These are phyloP conservation scores for Apis cerana DNA, from an alignment of 1,140 invertebrate genomes.

Conservation along the genomic window DNA sequence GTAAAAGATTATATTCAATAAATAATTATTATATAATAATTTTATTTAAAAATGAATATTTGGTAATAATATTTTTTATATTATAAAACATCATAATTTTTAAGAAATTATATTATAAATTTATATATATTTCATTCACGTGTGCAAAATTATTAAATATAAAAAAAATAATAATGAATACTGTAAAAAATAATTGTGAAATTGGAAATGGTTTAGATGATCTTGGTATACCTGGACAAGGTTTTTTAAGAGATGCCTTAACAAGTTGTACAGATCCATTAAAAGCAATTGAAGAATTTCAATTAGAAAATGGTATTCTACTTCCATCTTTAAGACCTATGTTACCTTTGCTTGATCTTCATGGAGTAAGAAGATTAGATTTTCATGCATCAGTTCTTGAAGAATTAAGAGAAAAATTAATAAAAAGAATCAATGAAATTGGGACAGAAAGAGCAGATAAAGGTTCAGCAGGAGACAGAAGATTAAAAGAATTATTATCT, in stretches of 20 bases:
- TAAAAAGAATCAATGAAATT: conserved; percentile 93
- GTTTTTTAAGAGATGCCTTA: conserved; percentile 93
- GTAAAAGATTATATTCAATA: background rate
- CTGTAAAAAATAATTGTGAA: conserved; percentile 70
- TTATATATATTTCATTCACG: conserved; percentile 7
- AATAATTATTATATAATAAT: no score
- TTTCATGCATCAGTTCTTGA: conserved; percentile 98
- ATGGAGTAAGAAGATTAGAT: conserved; percentile 94
- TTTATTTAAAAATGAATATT: background rate
- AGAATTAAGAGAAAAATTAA: conserved; percentile 94
- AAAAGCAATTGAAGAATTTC: conserved; percentile 98
- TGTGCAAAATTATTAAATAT: background rate
- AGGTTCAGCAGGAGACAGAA: conserved; percentile 84
- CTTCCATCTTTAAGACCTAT: conserved; percentile 96
- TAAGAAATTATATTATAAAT: background rate
- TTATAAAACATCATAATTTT: background rate
- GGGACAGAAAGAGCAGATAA: conserved; percentile 85
- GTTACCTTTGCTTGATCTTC: conserved; percentile 95
- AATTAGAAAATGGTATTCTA: conserved; percentile 96
- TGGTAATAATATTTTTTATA: background rate
- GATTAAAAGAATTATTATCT: conserved; percentile 93
- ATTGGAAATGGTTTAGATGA: conserved; percentile 87
- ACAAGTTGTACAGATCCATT: conserved; percentile 98
- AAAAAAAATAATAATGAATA: conserved; percentile 62
- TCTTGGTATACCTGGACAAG: conserved; percentile 94